These are phyloP conservation scores for Macrosoma leucophasiata DNA, from an alignment of 2,888 invertebrate genomes.

Conservation along the genomic window DNA sequence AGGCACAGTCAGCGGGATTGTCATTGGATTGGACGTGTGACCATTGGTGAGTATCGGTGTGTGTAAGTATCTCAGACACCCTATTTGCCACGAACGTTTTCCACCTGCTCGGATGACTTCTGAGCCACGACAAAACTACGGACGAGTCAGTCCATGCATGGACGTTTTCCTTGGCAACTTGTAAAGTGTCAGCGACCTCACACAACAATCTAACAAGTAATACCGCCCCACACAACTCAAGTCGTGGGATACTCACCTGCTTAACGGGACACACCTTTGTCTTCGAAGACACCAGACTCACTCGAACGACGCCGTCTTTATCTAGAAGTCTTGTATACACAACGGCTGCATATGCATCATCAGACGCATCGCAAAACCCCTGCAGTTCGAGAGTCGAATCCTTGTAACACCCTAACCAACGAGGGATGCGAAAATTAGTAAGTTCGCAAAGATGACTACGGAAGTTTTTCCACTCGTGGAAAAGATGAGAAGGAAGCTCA, in stretches of 20 bases:
- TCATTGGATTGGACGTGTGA: too few species aligned
- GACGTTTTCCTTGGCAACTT: too few species aligned
- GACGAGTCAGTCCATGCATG: too few species aligned
- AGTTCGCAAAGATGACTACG: neutral
- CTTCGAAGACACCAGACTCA: neutral
- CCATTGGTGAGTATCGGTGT: neutral
- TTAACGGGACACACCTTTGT: constrained; percentile 1
- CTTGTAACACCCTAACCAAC: neutral
- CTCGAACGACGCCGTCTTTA: neutral
- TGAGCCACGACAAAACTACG: too few species aligned
- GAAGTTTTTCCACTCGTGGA: neutral
- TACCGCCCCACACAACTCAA: constrained; percentile 1
- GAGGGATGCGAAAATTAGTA: constrained; percentile 1
- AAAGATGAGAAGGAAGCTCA: too few species aligned
- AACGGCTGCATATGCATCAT: constrained; percentile 1
- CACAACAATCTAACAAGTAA: too few species aligned
- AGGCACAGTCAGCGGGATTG: too few species aligned
- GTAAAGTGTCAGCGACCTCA: too few species aligned
- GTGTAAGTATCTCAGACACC: neutral
- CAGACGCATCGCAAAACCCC: too few species aligned
- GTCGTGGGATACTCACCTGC: too few species aligned
- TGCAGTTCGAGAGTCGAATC: neutral
- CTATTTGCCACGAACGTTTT: too few species aligned
- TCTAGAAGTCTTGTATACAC: neutral
- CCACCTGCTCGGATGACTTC: too few species aligned